Conservation (phyloP, 2,888 invertebrate genomes). For the Baccha elongata region DNA sequence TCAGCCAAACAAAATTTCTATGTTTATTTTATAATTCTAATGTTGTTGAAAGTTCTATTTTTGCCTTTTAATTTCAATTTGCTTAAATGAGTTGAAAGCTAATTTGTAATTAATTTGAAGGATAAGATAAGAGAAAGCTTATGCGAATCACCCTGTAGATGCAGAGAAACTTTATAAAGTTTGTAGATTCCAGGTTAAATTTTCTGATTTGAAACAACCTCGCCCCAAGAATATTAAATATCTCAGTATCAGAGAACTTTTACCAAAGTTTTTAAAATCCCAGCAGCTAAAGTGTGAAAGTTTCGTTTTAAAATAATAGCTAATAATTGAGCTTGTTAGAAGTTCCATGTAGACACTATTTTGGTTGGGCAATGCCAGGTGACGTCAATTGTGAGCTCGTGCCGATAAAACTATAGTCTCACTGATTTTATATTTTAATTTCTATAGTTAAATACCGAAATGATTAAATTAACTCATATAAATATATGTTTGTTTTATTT, state of each 20-base stretch:
- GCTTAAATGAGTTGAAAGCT: too few relatives aligned
- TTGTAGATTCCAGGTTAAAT: slow-evolving; percentile 1
- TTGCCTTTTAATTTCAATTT: too few relatives aligned
- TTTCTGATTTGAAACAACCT: slow-evolving; percentile 5
- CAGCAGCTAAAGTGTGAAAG: slow-evolving; percentile 24
- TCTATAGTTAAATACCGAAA: background rate
- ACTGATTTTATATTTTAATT: background rate
- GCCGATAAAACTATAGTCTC: background rate
- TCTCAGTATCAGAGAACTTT: background rate
- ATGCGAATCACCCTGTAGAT: too few relatives aligned
- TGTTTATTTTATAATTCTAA: too few relatives aligned
- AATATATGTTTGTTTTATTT: slow-evolving; percentile 39
- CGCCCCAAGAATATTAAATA: slow-evolving; percentile 9
- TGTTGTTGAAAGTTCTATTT: too few relatives aligned
- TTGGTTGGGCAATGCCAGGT: background rate
- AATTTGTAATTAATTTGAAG: too few relatives aligned
- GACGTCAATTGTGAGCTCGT: background rate
- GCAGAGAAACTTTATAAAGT: slow-evolving; percentile 1
- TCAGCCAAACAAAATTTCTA: too few relatives aligned
- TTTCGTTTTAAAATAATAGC: slow-evolving; percentile 33
- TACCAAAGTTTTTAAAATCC: background rate
- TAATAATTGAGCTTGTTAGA: slow-evolving; percentile 48
- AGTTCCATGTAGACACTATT: background rate
- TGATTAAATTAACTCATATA: background rate
- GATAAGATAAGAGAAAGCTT: too few relatives aligned